Base-by-base conservation (phyloP, 2,888 invertebrate genomes). In the Orthonychiurus folsomi region DNA sequence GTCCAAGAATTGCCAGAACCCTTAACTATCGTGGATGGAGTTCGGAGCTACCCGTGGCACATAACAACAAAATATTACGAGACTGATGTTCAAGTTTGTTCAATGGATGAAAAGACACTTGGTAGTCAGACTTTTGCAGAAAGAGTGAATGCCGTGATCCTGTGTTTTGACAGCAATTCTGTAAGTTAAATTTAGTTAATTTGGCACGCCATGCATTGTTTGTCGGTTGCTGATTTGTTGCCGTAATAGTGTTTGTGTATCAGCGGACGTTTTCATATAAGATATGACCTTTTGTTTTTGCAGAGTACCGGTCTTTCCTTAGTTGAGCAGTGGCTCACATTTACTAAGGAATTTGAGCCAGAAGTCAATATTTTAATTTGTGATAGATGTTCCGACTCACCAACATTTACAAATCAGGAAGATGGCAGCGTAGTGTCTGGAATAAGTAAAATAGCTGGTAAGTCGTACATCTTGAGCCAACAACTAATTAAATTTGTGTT, bases 1-100 rank as follows among this genome's bases (percentile, higher is more conserved):
- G 54, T 21, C 12, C 63, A 65, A 18, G 56, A 25, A 3, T 47
- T 52, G 1, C 67, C 65, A 21, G 75, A 76, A 63, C 71, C 70
- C 5, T 67, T 72, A 18, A 67, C 75, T 21, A 70, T 75, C 59
- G 74, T 75, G 20, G 74, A 76, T 56, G 68, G 64, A 15, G 68
- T 76, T 9, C 71, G 75, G 56, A 75, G 76, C 63, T 78, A 80
- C 73, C 75, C 79, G 1, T 84, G 84, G 83, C 78, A 80, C 65
- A 82, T 87, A 64, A 82, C 84, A 68, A 87, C 85, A 50, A 88
- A 87, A 76, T 88, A 88, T 77, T 88, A 87, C 74, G 81, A 81
- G 54, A 82, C 85, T 15, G 79, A 83, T 74, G 80, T 86, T 37
- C 76, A 81, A 67, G 73, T 87, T 23, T 82, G 83, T 72, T 77